Conservation (phyloP, 2,888 invertebrate genomes). For the Artemia sinica region DNA sequence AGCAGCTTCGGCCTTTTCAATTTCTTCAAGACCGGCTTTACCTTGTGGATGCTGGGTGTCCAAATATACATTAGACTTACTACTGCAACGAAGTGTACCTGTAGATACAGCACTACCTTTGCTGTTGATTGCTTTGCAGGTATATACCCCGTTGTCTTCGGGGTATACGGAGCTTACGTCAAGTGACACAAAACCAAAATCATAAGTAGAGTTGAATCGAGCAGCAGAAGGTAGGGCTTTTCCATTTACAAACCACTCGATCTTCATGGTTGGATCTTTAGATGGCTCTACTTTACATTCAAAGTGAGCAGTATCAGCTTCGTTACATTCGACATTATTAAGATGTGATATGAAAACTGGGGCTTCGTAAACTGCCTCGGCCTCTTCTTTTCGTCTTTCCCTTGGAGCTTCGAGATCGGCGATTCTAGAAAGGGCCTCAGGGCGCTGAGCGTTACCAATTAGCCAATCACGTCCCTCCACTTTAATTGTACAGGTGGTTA, state of each 20-base stretch:
- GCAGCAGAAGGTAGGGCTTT: conserved; percentile 70
- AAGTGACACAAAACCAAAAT: conserved; percentile 86
- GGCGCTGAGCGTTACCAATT: conserved; percentile 67
- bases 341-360: conserved; percentile 79
- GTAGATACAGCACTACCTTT: conserved; percentile 78
- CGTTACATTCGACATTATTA: conserved; percentile 70
- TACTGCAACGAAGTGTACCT: conserved; percentile 65
- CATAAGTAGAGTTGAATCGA: conserved; percentile 76
- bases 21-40: conserved; percentile 66
- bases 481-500: conserved; percentile 73
- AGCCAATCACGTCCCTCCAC: conserved; percentile 67
- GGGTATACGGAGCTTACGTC: conserved; percentile 71
- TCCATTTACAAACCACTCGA: conserved; percentile 90
- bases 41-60: conserved; percentile 94
- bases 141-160: conserved; percentile 81
- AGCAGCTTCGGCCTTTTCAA: conserved; percentile 72
- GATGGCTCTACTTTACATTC: conserved; percentile 82
- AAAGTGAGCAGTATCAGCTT: conserved; percentile 72
- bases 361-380: conserved; percentile 60
- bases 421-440: conserved; percentile 68
- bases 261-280: conserved; percentile 70
- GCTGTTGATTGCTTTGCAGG: conserved; percentile 70
- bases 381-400: conserved; percentile 42
- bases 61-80: conserved; percentile 52
- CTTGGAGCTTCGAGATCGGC: conserved; percentile 66